Percentiles rank a stretch among this genome's conserved stretches.
Evolutionary conservation across 2,888 invertebrate genomes (phyloP).

Genomic region (Drosophila nigricruria): DNA sequence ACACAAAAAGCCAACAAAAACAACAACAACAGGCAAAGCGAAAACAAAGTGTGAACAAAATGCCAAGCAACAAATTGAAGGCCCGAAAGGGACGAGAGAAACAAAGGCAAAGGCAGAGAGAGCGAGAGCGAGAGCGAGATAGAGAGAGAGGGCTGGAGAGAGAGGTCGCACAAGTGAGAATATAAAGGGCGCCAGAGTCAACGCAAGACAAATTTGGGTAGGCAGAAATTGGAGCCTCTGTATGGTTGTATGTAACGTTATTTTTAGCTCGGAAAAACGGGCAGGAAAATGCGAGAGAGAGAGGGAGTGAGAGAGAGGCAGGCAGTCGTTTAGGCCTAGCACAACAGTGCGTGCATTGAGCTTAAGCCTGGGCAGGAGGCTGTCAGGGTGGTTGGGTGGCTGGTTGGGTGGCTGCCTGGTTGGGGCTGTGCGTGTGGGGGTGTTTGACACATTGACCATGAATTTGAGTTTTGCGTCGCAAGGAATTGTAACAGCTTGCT

Average conservation of each 20-base stretch:
- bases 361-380: constrained; percentile 11
- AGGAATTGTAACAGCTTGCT: not conserved
- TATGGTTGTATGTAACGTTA: constrained; percentile 37
- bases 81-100: not conserved
- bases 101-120: not conserved
- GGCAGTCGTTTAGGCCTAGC: constrained; percentile 60
- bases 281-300: constrained; percentile 3
- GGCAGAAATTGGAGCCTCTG: constrained; percentile 25
- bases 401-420: constrained; percentile 21
- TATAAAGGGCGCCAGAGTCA: constrained; percentile 33
- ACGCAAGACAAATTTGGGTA: constrained; percentile 39
- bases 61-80: constrained; percentile 34
- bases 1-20: not conserved
- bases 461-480: constrained; percentile 53
- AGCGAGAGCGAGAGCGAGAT: not conserved
- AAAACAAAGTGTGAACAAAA: constrained; percentile 26
- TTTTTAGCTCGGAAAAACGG: constrained; percentile 59
- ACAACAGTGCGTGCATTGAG: constrained; percentile 70
- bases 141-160: not conserved
- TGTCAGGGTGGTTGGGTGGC: too few relatives aligned
- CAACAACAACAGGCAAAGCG: not conserved
- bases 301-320: not conserved
- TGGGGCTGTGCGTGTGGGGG: constrained; percentile 28
- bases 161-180: constrained; percentile 9
- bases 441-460: constrained; percentile 79